Evolutionary conservation across 2,797 vertebrate species (phyloP).

Genomic region (Gouania willdenowi): DNA sequence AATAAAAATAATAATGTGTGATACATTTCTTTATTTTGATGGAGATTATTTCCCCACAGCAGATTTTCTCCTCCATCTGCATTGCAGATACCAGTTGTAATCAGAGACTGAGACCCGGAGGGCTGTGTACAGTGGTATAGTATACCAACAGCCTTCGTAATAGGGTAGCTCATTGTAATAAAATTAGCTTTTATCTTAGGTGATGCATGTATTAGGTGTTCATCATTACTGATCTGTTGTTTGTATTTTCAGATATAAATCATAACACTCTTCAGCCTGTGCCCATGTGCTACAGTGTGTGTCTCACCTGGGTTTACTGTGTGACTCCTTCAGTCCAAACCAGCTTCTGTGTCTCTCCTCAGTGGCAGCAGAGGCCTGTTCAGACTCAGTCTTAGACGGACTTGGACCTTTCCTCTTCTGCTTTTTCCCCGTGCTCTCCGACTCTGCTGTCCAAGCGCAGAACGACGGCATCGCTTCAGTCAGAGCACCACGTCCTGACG

Average conservation of each 20-base stretch:
- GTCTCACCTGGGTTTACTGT: conserved; percentile 90
- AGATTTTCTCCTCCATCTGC: conserved; percentile 50
- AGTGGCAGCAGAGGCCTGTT: conserved; percentile 12
- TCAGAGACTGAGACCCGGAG: conserved; percentile 39
- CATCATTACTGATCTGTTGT: too few relatives aligned
- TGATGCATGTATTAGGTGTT: too few relatives aligned
- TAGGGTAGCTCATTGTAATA: too few relatives aligned
- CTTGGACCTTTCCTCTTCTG: conserved; percentile 78
- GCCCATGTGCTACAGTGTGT: too few relatives aligned
- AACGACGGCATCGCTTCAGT: conserved; percentile 22
- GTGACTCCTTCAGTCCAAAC: conserved; percentile 85
- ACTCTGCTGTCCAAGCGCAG: conserved; percentile 20
- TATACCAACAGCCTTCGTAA: too few relatives aligned
- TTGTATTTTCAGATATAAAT: too few relatives aligned
- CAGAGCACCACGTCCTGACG: conserved; percentile 21
- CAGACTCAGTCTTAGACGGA: conserved; percentile 64
- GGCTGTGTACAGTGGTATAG: too few relatives aligned
- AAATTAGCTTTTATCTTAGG: too few relatives aligned
- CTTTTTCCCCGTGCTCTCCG: conserved; percentile 52
- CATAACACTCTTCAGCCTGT: too few relatives aligned
- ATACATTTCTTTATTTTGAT: too few relatives aligned
- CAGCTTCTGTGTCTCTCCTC: conserved; percentile 82
- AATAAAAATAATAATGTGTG: too few relatives aligned
- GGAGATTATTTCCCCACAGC: conserved; percentile 24
- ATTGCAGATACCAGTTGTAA: conserved; percentile 65